These are phyloP conservation scores for Drosophila fulvimacula DNA, from an alignment of 2,888 invertebrate species.

Conservation along the genomic window DNA sequence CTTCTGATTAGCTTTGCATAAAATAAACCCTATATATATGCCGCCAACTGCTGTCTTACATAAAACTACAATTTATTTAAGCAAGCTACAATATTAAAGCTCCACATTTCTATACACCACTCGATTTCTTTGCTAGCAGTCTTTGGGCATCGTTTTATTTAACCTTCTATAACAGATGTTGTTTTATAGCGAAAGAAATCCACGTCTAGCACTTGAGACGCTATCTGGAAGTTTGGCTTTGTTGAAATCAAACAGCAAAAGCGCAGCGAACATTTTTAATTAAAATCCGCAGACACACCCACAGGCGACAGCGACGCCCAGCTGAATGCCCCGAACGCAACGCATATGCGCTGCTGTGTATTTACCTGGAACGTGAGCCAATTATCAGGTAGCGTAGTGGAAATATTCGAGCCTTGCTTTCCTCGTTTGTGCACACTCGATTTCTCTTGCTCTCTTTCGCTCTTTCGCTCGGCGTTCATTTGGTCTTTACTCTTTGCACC, in stretches of 20 bases:
- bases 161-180: conserved; percentile 1
- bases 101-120: background rate
- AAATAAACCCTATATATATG: background rate
- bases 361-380: conserved; percentile 81
- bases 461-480: conserved; percentile 7
- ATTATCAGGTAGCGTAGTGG: conserved; percentile 58
- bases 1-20: background rate
- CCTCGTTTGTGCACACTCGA: conserved; percentile 32
- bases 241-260: conserved; percentile 56
- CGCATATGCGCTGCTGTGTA: conserved; percentile 67
- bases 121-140: background rate
- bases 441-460: background rate
- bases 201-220: conserved; percentile 29
- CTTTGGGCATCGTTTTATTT: background rate
- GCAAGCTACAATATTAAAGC: background rate
- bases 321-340: conserved; percentile 26
- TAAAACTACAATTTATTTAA: background rate
- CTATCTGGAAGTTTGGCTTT: conserved; percentile 58
- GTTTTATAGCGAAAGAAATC: conserved; percentile 2
- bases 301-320: conserved; percentile 16
- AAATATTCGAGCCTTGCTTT: conserved; percentile 32
- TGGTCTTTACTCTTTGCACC: conserved; percentile 10
- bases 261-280: conserved; percentile 54
- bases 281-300: conserved; percentile 59
- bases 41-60: background rate